Evolutionary conservation across 2,797 vertebrate species (phyloP).

Genomic region (Cuniculus paca): DNA sequence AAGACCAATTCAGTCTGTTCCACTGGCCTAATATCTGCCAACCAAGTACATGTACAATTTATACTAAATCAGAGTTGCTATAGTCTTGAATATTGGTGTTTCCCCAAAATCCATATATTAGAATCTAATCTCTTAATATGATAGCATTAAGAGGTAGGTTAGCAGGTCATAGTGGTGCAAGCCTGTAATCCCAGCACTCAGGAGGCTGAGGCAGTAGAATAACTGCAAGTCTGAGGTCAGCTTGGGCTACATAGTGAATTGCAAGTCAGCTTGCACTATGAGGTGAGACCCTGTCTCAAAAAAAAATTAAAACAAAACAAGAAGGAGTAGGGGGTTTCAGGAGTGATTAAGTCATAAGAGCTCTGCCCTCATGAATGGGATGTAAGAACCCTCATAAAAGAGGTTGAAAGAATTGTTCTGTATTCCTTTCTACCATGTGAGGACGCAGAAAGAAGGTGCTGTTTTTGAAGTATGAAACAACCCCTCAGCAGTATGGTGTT

Average conservation of each 20-base stretch:
- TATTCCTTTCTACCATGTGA: background rate
- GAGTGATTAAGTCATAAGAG: background rate
- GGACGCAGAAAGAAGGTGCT: background rate
- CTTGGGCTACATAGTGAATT: background rate
- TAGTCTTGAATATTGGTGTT: background rate
- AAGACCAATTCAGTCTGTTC: background rate
- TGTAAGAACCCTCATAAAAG: background rate
- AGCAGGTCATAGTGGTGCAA: background rate
- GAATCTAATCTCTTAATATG: background rate
- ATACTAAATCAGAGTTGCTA: constrained; percentile 3
- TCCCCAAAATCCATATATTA: background rate
- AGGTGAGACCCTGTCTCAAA: background rate
- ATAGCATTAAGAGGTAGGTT: background rate
- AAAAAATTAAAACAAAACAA: background rate
- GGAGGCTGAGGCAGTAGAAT: background rate
- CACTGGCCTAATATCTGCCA: background rate
- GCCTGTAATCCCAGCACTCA: background rate
- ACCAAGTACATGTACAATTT: background rate
- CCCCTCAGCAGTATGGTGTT: background rate
- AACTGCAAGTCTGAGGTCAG: background rate
- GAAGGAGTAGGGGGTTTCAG: background rate
- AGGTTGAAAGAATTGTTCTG: background rate
- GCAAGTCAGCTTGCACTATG: background rate
- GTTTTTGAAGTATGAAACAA: background rate
- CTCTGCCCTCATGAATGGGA: background rate